Evolutionary conservation across 1,140 invertebrate species (phyloP), one percentile per base, ranked within the genome.

Genomic region (Dinothrombium tinctorium): DNA sequence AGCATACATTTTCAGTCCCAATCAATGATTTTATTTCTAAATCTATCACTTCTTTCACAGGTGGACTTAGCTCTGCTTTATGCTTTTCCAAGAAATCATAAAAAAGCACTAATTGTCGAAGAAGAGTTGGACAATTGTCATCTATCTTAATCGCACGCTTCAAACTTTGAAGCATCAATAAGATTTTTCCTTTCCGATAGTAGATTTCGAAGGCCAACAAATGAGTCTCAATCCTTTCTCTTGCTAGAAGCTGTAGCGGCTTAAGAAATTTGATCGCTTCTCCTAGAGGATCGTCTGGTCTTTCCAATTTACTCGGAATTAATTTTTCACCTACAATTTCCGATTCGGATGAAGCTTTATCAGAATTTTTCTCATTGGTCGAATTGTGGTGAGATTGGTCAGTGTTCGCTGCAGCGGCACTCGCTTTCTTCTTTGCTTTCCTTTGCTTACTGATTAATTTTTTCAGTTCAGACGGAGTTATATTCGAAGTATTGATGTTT

Each of bases 131-230:
- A 42, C 37, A 22, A 28, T 44, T 24, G n/a, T 41, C 11, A 29
- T 26, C 21, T 25, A 47, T 7, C 28, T 28, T 41, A 33, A 33
- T 12, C 8, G 83, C 82, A 33, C 86, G 68, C 57, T 82, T 87
- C 52, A 92, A 69, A 47, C 48, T 46, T 44, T 58, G 79, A 39
- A 86, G 59, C 81, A 87, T 86, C 33, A 89, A 60, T 33, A 87
- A 61, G 31, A 73, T 69, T 56, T 75, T 76, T 74, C 80, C 76
- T 76, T 89, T 92, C 50, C 87, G 74, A 60, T 68, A 77, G 60
- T 90, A 94, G 50, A 95, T 84, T 71, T 95, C 84, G 60, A 89
- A 96, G 52, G 87, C 86, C 69, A 90, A 74, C 47, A 90, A 66
- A 69, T 96, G 86, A 50, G 86, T 94, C 56, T 90, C 76, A 65